Evolutionary conservation across 2,888 invertebrate genomes (phyloP).

Genomic region (Chloromyia formosa): DNA sequence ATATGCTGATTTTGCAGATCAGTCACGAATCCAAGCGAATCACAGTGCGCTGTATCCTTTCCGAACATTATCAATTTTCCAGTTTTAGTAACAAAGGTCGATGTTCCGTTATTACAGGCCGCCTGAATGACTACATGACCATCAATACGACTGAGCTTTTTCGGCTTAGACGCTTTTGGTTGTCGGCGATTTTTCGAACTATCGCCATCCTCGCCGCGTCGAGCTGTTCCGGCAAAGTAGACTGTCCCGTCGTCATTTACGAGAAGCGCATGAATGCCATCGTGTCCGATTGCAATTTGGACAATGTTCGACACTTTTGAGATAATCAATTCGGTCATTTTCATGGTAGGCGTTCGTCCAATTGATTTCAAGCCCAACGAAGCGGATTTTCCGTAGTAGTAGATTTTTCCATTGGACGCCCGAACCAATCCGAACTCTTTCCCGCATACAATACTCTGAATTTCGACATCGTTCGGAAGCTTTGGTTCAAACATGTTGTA

Average conservation of each 20-base stretch:
- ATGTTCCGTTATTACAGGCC: slow-evolving; percentile 94
- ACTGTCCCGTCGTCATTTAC: slow-evolving; percentile 94
- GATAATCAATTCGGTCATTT: slow-evolving; percentile 68
- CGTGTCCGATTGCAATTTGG: slow-evolving; percentile 90
- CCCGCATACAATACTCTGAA: slow-evolving; percentile 79
- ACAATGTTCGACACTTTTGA: slow-evolving; percentile 77
- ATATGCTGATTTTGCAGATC: slow-evolving; percentile 79
- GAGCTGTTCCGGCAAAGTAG: slow-evolving; percentile 85
- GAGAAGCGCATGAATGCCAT: slow-evolving; percentile 89
- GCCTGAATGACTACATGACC: slow-evolving; percentile 82
- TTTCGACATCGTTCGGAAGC: slow-evolving; percentile 79
- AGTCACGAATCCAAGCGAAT: slow-evolving; percentile 76
- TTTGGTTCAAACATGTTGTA: slow-evolving; percentile 69
- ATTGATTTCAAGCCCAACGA: slow-evolving; percentile 82
- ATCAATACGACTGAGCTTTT: slow-evolving; percentile 90
- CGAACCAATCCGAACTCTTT: slow-evolving; percentile 90
- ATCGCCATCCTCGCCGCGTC: slow-evolving; percentile 94
- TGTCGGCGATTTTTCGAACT: slow-evolving; percentile 80
- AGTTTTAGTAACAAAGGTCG: slow-evolving; percentile 89
- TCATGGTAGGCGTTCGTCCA: slow-evolving; percentile 61
- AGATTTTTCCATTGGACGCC: slow-evolving; percentile 87
- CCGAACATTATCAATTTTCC: slow-evolving; percentile 94
- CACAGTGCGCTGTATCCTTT: slow-evolving; percentile 89
- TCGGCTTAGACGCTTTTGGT: slow-evolving; percentile 90
- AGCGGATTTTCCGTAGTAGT: slow-evolving; percentile 87